Percentiles rank a stretch among this genome's conserved stretches.
phyloP scores from a whole-genome alignment of 2,113 vertebrate species.

The Murina feae region DNA sequence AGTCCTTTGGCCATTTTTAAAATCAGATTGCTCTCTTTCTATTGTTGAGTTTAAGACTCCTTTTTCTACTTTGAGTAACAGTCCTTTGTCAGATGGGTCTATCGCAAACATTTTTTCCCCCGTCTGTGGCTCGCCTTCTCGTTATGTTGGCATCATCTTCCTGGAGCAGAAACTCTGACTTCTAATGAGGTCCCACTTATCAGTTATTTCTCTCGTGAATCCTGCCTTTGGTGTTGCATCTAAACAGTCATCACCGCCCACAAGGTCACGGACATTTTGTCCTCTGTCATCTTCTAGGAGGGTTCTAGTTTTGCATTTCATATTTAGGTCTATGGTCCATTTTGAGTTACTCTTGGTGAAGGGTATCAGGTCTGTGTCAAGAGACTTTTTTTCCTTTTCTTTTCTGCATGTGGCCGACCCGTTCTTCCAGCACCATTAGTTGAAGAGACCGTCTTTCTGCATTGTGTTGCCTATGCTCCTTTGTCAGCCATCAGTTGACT shows the following conservation, averaged over 20 bases:
- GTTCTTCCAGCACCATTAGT: neutral
- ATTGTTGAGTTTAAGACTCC: neutral
- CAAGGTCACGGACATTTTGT: neutral
- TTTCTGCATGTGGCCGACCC: no score
- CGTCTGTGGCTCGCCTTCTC: neutral
- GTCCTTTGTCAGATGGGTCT: neutral
- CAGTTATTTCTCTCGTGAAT: neutral
- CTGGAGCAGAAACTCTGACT: neutral
- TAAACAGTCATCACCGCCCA: neutral
- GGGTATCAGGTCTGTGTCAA: neutral
- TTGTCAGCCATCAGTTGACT: no score
- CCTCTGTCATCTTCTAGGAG: neutral
- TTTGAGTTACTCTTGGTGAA: neutral
- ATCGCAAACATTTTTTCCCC: neutral
- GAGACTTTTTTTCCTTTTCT: neutral
- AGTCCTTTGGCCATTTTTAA: neutral
- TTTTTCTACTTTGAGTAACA: neutral
- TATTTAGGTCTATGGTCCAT: neutral
- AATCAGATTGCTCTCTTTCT: neutral
- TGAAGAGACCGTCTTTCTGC: neutral
- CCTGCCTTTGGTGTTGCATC: neutral
- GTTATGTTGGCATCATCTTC: neutral
- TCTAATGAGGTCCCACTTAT: neutral
- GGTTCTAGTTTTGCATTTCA: neutral
- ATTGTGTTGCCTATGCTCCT: neutral